Base-by-base conservation (phyloP, 2,888 invertebrate genomes). In the Nephrocerus scutellatus region DNA sequence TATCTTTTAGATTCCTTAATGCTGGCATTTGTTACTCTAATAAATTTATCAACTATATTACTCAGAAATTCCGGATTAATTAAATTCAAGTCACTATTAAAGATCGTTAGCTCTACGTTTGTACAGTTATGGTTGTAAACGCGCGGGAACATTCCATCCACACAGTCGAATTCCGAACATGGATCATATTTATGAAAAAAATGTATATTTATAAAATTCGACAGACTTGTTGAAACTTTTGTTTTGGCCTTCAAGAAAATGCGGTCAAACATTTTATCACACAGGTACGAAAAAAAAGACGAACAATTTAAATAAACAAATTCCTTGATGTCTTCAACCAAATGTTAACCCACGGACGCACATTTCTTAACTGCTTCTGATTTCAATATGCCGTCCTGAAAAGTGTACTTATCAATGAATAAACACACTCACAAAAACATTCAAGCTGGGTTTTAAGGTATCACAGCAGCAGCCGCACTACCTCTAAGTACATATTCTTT, bases 31-130 rank as follows among this genome's bases (percentile, higher is more conserved):
- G 74, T 74, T 41, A 76, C 75, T 47, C 72, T 66, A 47, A 72
- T 62, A 62, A 77, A 77, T 46, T 73, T 70, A 58, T 76, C 75
- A 40, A 74, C 68, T 50, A 76, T 70, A 60, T 74, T 71, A 43
- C 71, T 70, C 41, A 75, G 71, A 49, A 72, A 71, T 47, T 70
- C 68, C 3, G 68, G 63, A 41, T 67, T 55, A 12, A 54, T 49
- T 18, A 52, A 35, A 34, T 47, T 42, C 13, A 41, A 29, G 34
- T 52, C 47, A 20, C 39, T 43, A 25, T 46, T 45, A 25, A 55
- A 53, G 33, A 53, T 43, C 22, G 38, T 50, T 44, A 57, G 34
- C 36, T 58, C 57, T 32, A 57, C 48, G 20, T 44, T 47, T 9
- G 49, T 43, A 21, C 43, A 41, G 20, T 44, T 48, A 36, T 55